Evolutionary conservation across 2,113 vertebrate species (phyloP).

Genomic region (Cardinalis cardinalis): DNA sequence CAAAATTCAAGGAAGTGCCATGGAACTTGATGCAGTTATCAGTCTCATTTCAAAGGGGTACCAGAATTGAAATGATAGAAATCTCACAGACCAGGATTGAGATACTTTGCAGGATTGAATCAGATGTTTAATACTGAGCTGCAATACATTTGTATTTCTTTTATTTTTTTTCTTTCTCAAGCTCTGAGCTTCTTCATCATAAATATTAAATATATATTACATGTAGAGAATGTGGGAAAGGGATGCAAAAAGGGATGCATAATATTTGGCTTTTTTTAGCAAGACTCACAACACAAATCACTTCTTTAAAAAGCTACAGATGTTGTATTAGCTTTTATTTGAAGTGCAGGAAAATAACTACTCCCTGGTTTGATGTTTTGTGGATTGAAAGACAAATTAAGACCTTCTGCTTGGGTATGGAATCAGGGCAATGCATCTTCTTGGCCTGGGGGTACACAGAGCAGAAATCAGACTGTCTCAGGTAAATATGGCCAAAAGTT

Average conservation of each 20-base stretch:
- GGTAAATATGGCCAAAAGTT: neutral
- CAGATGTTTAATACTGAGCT: neutral
- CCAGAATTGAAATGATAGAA: neutral
- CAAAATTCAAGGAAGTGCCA: neutral
- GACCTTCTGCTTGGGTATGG: neutral
- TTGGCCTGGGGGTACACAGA: fast-evolving
- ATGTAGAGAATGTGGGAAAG: neutral
- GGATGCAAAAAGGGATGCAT: neutral
- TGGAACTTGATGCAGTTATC: neutral
- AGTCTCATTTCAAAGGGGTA: neutral
- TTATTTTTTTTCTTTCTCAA: neutral
- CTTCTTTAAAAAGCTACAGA: neutral
- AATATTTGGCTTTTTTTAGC: neutral
- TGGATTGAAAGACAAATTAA: neutral
- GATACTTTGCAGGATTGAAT: neutral
- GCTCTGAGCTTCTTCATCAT: neutral
- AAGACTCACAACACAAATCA: neutral
- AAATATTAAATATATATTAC: neutral
- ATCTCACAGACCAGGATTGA: neutral
- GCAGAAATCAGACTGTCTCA: neutral
- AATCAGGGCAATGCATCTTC: neutral
- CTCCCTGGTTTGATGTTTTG: neutral
- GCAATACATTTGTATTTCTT: neutral
- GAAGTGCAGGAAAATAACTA: neutral
- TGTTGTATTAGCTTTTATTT: neutral